Evolutionary conservation across 2,888 invertebrate species (phyloP), one percentile per base, ranked within the genome.

Genomic region (Laothoe populi): DNA sequence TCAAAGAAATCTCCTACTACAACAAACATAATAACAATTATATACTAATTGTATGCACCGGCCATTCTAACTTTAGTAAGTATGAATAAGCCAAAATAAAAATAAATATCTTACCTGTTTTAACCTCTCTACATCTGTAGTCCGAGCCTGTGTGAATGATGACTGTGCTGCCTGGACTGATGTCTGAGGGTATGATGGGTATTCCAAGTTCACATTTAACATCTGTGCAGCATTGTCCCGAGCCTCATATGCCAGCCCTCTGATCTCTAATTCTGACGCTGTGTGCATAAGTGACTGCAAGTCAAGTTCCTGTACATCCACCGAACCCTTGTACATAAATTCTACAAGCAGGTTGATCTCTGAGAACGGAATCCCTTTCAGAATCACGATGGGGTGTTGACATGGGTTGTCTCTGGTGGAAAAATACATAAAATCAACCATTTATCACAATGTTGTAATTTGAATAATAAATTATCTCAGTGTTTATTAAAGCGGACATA

Each of bases 301-400:
- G 72, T 94, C 94, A 69, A 95, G 89, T 65, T 95, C 94, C 59
- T 95, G 94, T 5, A 96, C 94, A 73, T 95, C 95, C 64, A 95
- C 95, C 1, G 94, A 95, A 0, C 96, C 96, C 69, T 95, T 94
- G 83, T 96, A 96, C 94, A 96, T 96, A 68, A 95, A 95, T 78
- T 95, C 95, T 66, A 95, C 88, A 44, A 95, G 89, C 65, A 95
- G 92, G 78, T 95, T 94, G 90, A 96, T 95, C 83, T 95, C 95
- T 60, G 94, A 94, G 73, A 94, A 93, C 0, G 94, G 93, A 26
- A 95, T 95, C 59, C 95, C 95, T 82, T 95, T 94, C 73, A 96
- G 88, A 65, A 96, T 95, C 70, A 96, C 93, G 69, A 96, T 95
- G 24, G 96, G 96, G 78, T 96, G 96, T 78, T 95, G 95, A 79